Evolutionary conservation across 2,797 vertebrate species (phyloP), one percentile per base, ranked within the genome.

Genomic region (Cyclura pinguis): DNA sequence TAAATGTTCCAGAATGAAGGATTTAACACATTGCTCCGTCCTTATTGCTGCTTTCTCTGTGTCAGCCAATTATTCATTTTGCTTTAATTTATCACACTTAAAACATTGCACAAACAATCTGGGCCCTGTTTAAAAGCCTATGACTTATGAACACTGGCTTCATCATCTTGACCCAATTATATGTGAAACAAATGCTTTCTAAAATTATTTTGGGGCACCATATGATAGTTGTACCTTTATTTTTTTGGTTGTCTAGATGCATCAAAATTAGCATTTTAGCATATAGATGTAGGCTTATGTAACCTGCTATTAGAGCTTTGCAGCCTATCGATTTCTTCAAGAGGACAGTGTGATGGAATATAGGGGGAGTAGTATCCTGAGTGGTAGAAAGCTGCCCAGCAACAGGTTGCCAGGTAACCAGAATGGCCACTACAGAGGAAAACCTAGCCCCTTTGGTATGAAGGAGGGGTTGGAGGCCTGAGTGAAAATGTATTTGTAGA

Each of bases 1-100:
- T 98, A 98, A 98, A 98, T 98, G 98, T 98, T 97, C 96, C 96
- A 97, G 96, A 98, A 97, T 97, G 97, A 97, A 97, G 94, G 96
- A 97, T 98, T 97, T 98, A 98, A 97, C 97, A 76, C 97, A 97
- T 98, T 93, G 55, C 96, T 96, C 94, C 97, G 97, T 95, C 95
- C 97, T 97, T 97, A 98, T 97, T 98, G 98, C 97, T 97, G 95
- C 97, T 98, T 97, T 96, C 95, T 97, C 95, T 95, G 93, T 97
- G 96, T 97, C 97, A 97, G 96, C 96, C 97, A 95, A 98, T 98
- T 98, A 98, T 98, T 98, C 97, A 98, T 97, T 96, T 97, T 93
- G 29, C 93, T 96, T 96, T 96, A 96, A 97, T 97, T 97, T 97
- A 97, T 97, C 96, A 95, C 96, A 97, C 96, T 97, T 97, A 98